phyloP scores from a whole-genome alignment of 2,888 invertebrate genomes.

The Cheilosia pagana region DNA sequence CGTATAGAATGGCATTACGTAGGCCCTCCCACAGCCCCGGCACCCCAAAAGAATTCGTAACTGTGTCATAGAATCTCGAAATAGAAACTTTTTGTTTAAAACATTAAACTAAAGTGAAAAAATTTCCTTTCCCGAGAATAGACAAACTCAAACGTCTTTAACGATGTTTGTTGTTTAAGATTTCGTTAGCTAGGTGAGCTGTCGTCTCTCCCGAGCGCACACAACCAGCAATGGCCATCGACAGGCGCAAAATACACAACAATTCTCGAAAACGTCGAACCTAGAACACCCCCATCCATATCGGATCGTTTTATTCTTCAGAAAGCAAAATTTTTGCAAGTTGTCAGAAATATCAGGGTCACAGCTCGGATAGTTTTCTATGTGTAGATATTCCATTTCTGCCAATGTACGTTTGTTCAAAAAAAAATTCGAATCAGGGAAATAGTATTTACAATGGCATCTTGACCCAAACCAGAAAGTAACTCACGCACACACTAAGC shows the following conservation, averaged over 20 bases:
- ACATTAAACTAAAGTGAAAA: conserved; percentile 39
- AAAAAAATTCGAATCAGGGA: conserved; percentile 44
- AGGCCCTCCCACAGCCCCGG: conserved; percentile 58
- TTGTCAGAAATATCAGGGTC: conserved; percentile 72
- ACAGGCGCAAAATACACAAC: conserved; percentile 10
- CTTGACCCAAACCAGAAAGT: conserved; percentile 62
- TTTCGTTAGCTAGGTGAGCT: conserved; percentile 29
- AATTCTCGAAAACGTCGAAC: conserved; percentile 8
- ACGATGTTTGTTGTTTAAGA: conserved; percentile 6
- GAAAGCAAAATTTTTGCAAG: conserved; percentile 62
- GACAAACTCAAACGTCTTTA: conserved; percentile 12
- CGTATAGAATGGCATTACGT: neutral
- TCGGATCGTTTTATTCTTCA: conserved; percentile 33
- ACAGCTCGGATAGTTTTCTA: conserved; percentile 32
- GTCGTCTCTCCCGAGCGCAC: neutral
- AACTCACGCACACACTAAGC: conserved; percentile 32
- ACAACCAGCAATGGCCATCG: conserved; percentile 18
- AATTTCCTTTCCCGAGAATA: conserved; percentile 33
- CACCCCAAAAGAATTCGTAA: conserved; percentile 76
- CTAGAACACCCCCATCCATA: conserved; percentile 63
- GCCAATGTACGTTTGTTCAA: conserved; percentile 22
- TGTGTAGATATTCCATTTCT: conserved; percentile 40
- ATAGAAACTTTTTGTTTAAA: conserved; percentile 71
- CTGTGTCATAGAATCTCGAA: conserved; percentile 82
- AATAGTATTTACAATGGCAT: conserved; percentile 57